Percentiles rank a stretch among this genome's conserved stretches.
phyloP scores from a whole-genome alignment of 1,140 invertebrate species.

The Papilio polytes region DNA sequence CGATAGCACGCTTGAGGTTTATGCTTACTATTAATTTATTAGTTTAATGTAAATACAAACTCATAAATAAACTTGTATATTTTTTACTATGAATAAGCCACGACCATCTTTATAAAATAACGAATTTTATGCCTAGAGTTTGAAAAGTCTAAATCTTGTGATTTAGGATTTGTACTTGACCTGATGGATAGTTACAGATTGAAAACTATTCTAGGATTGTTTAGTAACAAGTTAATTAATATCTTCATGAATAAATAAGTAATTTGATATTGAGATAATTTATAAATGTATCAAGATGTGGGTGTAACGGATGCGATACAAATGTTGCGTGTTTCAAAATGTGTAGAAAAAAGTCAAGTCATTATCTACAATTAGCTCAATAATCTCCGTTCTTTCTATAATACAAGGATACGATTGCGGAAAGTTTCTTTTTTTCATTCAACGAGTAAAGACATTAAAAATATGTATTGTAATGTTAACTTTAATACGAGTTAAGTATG shows the following conservation, averaged over 20 bases:
- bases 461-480: no score
- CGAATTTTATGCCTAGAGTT: no score
- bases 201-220: no score
- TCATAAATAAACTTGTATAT: neutral
- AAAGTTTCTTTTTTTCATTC: neutral
- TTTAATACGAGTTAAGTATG: no score
- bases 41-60: neutral
- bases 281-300: neutral
- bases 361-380: conserved; percentile 7
- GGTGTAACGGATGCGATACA: neutral
- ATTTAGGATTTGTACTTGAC: no score
- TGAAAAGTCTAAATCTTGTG: no score
- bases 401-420: neutral
- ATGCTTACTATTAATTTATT: neutral
- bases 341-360: neutral
- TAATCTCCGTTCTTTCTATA: neutral
- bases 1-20: neutral
- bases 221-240: no score
- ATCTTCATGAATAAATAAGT: neutral
- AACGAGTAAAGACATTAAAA: no score
- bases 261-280: neutral
- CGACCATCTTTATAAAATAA: no score
- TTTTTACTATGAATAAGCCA: no score
- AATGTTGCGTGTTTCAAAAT: neutral
- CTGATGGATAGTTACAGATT: no score